A percentile compares a stretch with the other conserved stretches of the same genome.
These are phyloP conservation scores for Heliconius nattereri DNA, from an alignment of 1,140 invertebrate genomes.

Conservation along the genomic window DNA sequence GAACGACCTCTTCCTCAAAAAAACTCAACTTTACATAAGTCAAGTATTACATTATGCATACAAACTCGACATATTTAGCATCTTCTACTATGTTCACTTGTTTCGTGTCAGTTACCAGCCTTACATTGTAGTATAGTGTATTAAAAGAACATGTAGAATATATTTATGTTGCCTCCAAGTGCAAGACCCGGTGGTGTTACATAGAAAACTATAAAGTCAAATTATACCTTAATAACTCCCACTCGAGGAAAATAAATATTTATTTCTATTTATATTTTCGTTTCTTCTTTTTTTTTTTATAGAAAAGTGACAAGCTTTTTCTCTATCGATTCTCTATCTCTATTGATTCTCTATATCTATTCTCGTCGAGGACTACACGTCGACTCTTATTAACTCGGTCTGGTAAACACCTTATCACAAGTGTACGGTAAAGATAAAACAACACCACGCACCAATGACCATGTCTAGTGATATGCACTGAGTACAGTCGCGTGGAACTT, in stretches of 20 bases:
- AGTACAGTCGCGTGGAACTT: constrained; percentile 35
- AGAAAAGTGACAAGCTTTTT: constrained; percentile 49
- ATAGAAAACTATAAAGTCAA: constrained; percentile 43
- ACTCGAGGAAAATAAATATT: too few species aligned
- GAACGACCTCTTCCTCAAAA: constrained; percentile 31
- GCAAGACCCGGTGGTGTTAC: constrained; percentile 42
- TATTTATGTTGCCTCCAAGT: constrained; percentile 58
- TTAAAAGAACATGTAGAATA: constrained; percentile 58
- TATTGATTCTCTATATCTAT: too few species aligned
- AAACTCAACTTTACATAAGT: constrained; percentile 27
- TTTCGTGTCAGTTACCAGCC: constrained; percentile 36
- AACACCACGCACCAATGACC: constrained; percentile 57
- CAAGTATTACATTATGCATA: constrained; percentile 42
- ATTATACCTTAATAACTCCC: constrained; percentile 44
- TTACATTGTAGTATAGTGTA: constrained; percentile 45
- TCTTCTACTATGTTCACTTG: constrained; percentile 43
- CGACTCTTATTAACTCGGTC: constrained; percentile 70
- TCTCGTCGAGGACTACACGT: constrained; percentile 41
- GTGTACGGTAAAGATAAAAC: constrained; percentile 71
- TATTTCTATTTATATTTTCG: too few species aligned
- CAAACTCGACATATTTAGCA: constrained; percentile 44
- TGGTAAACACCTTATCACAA: constrained; percentile 74
- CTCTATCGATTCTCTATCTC: constrained; percentile 22
- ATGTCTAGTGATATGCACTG: constrained; percentile 57
- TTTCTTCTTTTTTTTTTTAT: constrained; percentile 28